Evolutionary conservation across 2,797 vertebrate species (phyloP).

Genomic region (Spinibarbus caldwelli): DNA sequence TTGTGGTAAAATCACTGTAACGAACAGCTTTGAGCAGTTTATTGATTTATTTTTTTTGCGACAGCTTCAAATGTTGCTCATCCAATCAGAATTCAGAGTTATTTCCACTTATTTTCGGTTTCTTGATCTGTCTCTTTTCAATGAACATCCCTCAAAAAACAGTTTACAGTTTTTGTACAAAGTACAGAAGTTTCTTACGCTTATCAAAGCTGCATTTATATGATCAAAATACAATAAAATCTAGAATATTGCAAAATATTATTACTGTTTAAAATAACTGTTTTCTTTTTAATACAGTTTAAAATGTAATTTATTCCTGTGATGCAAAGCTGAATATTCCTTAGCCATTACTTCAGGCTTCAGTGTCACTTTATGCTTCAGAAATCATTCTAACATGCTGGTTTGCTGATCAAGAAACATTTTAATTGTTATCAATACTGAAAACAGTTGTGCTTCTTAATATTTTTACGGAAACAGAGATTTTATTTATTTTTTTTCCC

Average conservation of each 20-base stretch:
- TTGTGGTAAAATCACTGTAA: not conserved
- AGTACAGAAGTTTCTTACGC: not conserved
- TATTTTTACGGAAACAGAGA: not conserved
- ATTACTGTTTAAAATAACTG: not conserved
- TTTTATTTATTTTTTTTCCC: too few species aligned
- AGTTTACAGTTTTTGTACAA: not conserved
- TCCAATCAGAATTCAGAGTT: conserved; percentile 48
- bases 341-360: not conserved
- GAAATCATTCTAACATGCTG: not conserved
- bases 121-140: conserved; percentile 6
- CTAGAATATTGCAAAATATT: not conserved
- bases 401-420: not conserved
- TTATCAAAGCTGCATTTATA: not conserved
- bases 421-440: not conserved
- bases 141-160: not conserved
- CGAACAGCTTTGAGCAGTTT: not conserved
- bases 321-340: not conserved
- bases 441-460: not conserved
- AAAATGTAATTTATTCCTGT: not conserved
- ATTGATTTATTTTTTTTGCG: not conserved
- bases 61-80: not conserved
- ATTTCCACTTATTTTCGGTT: conserved; percentile 78
- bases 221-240: not conserved
- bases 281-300: not conserved
- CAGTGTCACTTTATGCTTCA: not conserved